Conservation (phyloP, 2,888 invertebrate species). For the Iselma pallidipennis region DNA sequence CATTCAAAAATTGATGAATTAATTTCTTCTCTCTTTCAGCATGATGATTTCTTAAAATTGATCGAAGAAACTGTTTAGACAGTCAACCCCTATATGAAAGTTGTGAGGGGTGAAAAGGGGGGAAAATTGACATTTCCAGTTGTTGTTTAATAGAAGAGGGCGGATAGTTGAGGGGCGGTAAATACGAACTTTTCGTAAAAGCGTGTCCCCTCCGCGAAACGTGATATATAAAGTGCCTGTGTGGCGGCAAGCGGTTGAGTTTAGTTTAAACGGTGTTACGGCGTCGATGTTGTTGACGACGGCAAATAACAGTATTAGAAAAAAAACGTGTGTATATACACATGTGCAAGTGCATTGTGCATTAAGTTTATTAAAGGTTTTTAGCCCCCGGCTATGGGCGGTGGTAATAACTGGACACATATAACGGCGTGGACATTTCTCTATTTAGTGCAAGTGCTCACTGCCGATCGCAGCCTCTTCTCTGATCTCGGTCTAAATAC, state of each 20-base stretch:
- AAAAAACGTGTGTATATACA: constrained; percentile 34
- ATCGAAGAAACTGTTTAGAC: not conserved
- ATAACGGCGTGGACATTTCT: constrained; percentile 50
- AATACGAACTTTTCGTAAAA: constrained; percentile 31
- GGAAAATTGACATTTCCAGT: not conserved
- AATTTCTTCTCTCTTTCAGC: not conserved
- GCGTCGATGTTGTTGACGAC: constrained; percentile 33
- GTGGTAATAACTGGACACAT: constrained; percentile 47
- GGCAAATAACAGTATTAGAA: constrained; percentile 32
- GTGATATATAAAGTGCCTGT: constrained; percentile 47
- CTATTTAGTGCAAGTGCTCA: constrained; percentile 42
- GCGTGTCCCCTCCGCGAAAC: constrained; percentile 40
- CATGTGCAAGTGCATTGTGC: constrained; percentile 37
- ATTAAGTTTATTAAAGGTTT: constrained; percentile 42
- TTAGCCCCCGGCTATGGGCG: constrained; percentile 50
- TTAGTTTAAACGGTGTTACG: constrained; percentile 34
- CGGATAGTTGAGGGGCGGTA: constrained; percentile 14
- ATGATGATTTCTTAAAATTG: not conserved
- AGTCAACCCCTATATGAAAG: not conserved
- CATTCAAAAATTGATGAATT: not conserved
- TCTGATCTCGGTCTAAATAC: constrained; percentile 49
- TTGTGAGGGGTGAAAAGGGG: not conserved
- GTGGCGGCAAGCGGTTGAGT: constrained; percentile 44
- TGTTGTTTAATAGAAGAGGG: not conserved
- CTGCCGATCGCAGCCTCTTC: constrained; percentile 42